Evolutionary conservation across 2,113 vertebrate species (phyloP).

Genomic region (Syrmaticus mikado): DNA sequence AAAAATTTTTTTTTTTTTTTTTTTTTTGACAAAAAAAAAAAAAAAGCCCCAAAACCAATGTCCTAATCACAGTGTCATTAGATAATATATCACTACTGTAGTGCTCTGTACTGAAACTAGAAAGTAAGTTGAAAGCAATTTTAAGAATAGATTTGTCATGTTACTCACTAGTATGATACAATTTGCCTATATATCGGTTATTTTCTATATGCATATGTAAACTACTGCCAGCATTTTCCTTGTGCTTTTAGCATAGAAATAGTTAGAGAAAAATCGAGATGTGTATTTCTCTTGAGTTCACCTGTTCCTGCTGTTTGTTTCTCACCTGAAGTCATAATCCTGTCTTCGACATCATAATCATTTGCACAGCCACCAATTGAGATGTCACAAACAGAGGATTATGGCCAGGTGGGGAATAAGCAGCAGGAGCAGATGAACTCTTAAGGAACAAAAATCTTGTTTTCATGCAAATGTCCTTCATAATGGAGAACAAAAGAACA

Average conservation of each 20-base stretch:
- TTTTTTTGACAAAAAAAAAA: no score
- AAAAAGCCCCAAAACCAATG: not conserved
- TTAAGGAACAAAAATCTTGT: conserved; percentile 64
- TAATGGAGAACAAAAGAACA: conserved; percentile 59
- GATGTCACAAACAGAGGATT: conserved; percentile 67
- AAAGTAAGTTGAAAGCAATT: conserved; percentile 1
- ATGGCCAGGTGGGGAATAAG: conserved; percentile 63
- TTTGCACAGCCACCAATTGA: conserved; percentile 67
- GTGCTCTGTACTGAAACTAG: not conserved
- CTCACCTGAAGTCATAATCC: conserved; percentile 73
- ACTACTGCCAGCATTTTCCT: not conserved
- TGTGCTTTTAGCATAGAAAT: conserved; percentile 23
- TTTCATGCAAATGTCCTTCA: conserved; percentile 72
- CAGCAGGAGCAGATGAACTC: conserved; percentile 67
- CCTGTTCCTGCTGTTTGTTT: conserved; percentile 61
- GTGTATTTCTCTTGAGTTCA: conserved; percentile 46
- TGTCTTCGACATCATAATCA: conserved; percentile 72
- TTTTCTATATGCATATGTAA: conserved; percentile 3
- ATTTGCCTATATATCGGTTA: conserved; percentile 23
- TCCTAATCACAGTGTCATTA: not conserved
- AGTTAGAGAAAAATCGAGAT: conserved; percentile 36
- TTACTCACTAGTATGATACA: not conserved
- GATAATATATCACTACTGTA: not conserved
- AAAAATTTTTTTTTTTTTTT: no score
- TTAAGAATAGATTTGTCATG: not conserved